Base-by-base conservation (phyloP, 1,140 invertebrate genomes). In the Psix sp. region DNA sequence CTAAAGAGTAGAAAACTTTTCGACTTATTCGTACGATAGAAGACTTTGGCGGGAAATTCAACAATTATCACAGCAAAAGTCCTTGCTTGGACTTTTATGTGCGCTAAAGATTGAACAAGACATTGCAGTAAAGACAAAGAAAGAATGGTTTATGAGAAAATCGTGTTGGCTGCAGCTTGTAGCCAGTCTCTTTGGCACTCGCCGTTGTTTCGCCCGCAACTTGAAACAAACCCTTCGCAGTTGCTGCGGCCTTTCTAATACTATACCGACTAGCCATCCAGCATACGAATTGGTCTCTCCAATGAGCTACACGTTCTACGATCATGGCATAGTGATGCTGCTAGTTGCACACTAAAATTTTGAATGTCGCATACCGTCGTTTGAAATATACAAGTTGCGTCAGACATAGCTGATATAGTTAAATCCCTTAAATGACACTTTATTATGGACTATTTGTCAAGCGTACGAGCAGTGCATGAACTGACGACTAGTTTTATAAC, bases 201-300 rank as follows among this genome's bases (percentile, higher is more conserved):
- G 40, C 9, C 52, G 56, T 54, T 70, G 56, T 54, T 49, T 39
- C 59, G 10, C n/a, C 52, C 33, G 57, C 57, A 51, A 72, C 48
- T 63, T 72, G 43, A 72, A 72, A 63, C 59, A 72, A 72, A 29
- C 57, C 59, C 57, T 57, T 24, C 1, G 49, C 36, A 36, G 15
- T 36, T 21, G 45, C 15, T 16, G 49, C 54, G 67, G 71, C 46
- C 57, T 59, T 48, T 65, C 56, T 66, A 65, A 65, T 52, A 59
- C 68, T 57, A 72, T 21, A 52, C 54, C 21, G 43, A 18, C 40
- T 21, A 62, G 43, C 51, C 49, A 56, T 63, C 42, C 49, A 66
- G 73, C 66, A 76, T 76, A 76, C 73, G 60, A 76, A 76, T 76
- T 46, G 73, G 54, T 54, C 54, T 71, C 66, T 60, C 60, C 73